Percentiles rank a stretch among this genome's conserved stretches.
Evolutionary conservation across 2,888 invertebrate genomes (phyloP).

Genomic region (Cheiracanthium punctorium): DNA sequence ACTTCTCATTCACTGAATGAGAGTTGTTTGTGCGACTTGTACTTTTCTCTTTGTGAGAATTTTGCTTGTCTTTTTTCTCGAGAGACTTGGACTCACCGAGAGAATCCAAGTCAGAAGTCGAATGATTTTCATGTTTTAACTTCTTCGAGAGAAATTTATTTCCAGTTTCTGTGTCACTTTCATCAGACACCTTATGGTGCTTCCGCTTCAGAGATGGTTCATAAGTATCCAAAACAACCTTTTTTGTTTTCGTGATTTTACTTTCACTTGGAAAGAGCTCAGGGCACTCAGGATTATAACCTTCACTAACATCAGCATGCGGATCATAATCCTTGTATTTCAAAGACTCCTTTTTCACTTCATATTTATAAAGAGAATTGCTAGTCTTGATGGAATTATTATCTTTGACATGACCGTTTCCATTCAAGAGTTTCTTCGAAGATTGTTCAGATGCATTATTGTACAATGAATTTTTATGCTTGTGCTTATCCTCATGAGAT

Average conservation of each 20-base stretch:
- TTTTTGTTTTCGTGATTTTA: not conserved
- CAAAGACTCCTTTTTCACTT: not conserved
- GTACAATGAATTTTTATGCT: not conserved
- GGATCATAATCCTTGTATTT: slow-evolving; percentile 6
- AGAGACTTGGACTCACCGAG: not conserved
- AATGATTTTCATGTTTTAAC: not conserved
- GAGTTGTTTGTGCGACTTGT: not conserved
- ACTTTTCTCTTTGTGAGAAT: not conserved
- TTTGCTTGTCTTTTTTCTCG: not conserved
- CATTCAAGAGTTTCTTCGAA: not conserved
- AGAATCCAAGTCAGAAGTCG: not conserved
- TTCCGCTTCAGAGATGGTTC: not conserved
- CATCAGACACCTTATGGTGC: too few species aligned
- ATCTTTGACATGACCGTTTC: not conserved
- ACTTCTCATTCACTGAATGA: not conserved
- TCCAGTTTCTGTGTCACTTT: not conserved
- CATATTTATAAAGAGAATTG: not conserved
- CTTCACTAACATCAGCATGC: not conserved
- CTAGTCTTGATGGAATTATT: not conserved
- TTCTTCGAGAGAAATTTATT: not conserved
- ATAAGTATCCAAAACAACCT: not conserved
- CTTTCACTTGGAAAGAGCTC: not conserved
- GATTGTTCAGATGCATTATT: not conserved
- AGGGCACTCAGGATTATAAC: slow-evolving; percentile 9
- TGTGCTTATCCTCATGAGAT: not conserved